These are phyloP conservation scores for Morone saxatilis DNA, from an alignment of 2,113 vertebrate species.

Conservation along the genomic window DNA sequence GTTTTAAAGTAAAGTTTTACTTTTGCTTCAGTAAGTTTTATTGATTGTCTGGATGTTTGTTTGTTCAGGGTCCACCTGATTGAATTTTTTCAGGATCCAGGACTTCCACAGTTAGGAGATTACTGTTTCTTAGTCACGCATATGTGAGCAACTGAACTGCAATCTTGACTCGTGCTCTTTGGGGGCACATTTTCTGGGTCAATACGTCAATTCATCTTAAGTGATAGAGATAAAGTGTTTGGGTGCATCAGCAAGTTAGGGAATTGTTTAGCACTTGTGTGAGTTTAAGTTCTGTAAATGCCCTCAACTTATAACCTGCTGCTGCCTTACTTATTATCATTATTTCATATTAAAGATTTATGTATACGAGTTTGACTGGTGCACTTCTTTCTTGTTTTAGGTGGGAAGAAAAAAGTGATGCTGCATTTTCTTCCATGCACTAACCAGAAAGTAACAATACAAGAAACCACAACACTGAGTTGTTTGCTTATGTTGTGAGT, in stretches of 20 bases:
- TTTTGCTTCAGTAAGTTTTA: constrained; percentile 35
- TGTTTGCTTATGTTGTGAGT: constrained; percentile 3
- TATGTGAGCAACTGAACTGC: constrained; percentile 26
- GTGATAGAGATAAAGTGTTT: constrained; percentile 24
- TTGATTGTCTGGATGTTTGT: constrained; percentile 31
- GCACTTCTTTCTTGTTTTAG: neutral
- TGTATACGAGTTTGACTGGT: constrained; percentile 11
- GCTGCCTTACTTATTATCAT: constrained; percentile 41
- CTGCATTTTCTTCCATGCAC: neutral
- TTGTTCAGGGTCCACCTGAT: constrained; percentile 48
- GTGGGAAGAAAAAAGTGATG: constrained; percentile 9
- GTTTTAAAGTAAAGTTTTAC: constrained; percentile 32
- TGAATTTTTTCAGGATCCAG: constrained; percentile 36
- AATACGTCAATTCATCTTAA: constrained; percentile 36
- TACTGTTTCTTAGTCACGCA: constrained; percentile 6
- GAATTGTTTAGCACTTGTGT: constrained; percentile 6
- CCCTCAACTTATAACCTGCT: constrained; percentile 19
- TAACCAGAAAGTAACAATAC: neutral
- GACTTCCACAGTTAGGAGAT: constrained; percentile 13
- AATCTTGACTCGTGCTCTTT: constrained; percentile 37
- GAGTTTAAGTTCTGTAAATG: constrained; percentile 19
- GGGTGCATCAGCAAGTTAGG: neutral
- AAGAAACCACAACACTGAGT: constrained; percentile 3
- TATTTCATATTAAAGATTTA: constrained; percentile 1
- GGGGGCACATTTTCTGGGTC: constrained; percentile 40